Evolutionary conservation across 2,797 vertebrate species (phyloP), one percentile per base, ranked within the genome.

Genomic region (Tauraco hartlaubi): DNA sequence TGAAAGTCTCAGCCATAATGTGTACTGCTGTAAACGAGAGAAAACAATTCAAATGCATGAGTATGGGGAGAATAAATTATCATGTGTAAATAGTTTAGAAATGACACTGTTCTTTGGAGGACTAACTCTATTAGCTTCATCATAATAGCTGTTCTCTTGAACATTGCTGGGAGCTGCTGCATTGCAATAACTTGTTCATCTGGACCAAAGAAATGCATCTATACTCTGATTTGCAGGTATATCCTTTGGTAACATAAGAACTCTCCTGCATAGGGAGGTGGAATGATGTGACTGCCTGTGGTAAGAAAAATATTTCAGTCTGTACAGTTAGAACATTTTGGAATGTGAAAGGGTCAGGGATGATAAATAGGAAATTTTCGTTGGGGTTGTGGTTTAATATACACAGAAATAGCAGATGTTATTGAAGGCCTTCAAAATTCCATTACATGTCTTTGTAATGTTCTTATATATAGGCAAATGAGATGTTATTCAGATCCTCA

Each of bases 1-100:
- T 91, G 90, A 74, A 90, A 79, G 44, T 84, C 58, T 84, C 58
- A 71, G 66, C 51, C 68, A 63, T 77, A 68, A 74, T 59, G 10
- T 39, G 48, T 55, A 21, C 68, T 83, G 37, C 82, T 79, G 9
- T 61, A 88, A 92, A 75, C n/a, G 63, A 84, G 88, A 84, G 69
- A 91, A 85, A 91, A 46, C 61, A 86, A 85, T 80, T 72, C 86
- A 62, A 73, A 91, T 82, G 46, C 49, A 4, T 90, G 86, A 81
- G 49, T 14, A 20, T 2, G 25, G 54, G 58, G 51, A 90, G 69
- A 64, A 88, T 85, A 90, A 91, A 96, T 33, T 94, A 92, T 51
- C 9, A 19, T 55, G 19, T 68, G 61, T 85, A 91, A 95, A 91
- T 94, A 87, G 94, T 96, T 85, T 87, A 92, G 49, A 68, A 93